These are phyloP conservation scores for Dissostichus mawsoni DNA, from an alignment of 2,113 vertebrate species.

Conservation along the genomic window DNA sequence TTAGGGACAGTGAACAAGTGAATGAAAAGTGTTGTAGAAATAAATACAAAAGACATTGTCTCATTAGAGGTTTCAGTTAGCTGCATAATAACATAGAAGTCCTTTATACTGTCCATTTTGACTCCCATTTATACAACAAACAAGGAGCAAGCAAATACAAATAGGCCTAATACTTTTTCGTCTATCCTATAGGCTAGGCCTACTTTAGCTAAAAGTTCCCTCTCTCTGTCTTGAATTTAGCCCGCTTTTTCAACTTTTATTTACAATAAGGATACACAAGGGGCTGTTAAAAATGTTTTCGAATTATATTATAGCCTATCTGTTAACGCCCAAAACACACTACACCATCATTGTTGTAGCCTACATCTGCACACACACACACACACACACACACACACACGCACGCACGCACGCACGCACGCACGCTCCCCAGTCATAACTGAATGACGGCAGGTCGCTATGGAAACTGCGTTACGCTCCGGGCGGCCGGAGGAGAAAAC, in stretches of 20 bases:
- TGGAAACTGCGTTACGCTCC: constrained; percentile 89
- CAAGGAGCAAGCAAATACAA: neutral
- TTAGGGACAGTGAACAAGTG: neutral
- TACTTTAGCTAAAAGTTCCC: neutral
- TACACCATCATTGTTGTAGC: constrained; percentile 52
- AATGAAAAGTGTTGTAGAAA: constrained; percentile 1
- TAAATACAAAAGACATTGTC: neutral
- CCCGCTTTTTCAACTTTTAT: constrained; percentile 23
- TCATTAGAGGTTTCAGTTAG: neutral
- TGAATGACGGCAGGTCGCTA: constrained; percentile 89
- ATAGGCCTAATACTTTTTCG: neutral
- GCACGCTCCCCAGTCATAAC: constrained; percentile 71
- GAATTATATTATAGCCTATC: constrained; percentile 57
- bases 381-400: constrained; percentile 24
- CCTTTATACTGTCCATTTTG: neutral
- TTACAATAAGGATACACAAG: neutral
- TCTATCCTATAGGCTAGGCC: neutral
- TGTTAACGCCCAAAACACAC: constrained; percentile 63
- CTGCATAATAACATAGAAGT: neutral
- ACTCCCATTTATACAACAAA: neutral
- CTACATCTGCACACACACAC: constrained; percentile 31
- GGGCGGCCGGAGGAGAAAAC: constrained; percentile 85
- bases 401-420: constrained; percentile 15
- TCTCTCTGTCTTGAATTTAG: neutral
- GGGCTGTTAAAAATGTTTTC: too few relatives aligned